Conservation (phyloP, 2,113 vertebrate genomes). For the Podarcis cretensis region DNA sequence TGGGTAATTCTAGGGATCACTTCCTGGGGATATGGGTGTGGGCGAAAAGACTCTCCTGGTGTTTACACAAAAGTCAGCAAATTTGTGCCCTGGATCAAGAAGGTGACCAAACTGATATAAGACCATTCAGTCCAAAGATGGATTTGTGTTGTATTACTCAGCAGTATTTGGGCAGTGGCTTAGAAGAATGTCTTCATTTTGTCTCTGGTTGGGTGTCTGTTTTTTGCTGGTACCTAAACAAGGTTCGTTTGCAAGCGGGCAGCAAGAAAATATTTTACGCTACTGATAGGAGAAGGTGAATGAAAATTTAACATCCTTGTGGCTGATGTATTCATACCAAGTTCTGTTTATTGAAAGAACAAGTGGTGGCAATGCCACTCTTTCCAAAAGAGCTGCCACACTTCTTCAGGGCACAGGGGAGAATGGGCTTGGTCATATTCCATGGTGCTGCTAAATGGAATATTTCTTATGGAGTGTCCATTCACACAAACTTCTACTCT, state of each 20-base stretch:
- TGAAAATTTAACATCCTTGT: not conserved
- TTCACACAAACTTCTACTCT: not conserved
- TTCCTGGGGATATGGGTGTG: slow-evolving; percentile 87
- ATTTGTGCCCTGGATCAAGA: slow-evolving; percentile 87
- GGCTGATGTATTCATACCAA: slow-evolving; percentile 37
- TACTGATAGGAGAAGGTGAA: not conserved
- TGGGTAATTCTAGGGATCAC: slow-evolving; percentile 89
- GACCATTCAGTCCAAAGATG: slow-evolving; percentile 11
- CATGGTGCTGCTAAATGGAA: not conserved
- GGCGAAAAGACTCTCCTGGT: slow-evolving; percentile 83
- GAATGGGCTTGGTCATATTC: not conserved
- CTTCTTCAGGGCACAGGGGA: not conserved
- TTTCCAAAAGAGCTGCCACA: not conserved
- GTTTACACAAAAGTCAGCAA: slow-evolving; percentile 90
- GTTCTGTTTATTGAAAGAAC: slow-evolving; percentile 32
- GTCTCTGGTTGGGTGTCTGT: not conserved
- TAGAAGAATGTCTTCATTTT: not conserved
- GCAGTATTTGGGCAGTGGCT: not conserved
- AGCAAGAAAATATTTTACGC: not conserved
- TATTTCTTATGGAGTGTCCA: not conserved
- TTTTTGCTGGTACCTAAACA: slow-evolving; percentile 15
- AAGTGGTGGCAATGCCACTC: not conserved
- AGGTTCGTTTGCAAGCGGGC: slow-evolving; percentile 18
- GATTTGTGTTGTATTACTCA: not conserved
- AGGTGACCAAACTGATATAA: slow-evolving; percentile 73